Evolutionary conservation across 2,797 vertebrate genomes (phyloP).

Genomic region (Premnoplex brunnescens): DNA sequence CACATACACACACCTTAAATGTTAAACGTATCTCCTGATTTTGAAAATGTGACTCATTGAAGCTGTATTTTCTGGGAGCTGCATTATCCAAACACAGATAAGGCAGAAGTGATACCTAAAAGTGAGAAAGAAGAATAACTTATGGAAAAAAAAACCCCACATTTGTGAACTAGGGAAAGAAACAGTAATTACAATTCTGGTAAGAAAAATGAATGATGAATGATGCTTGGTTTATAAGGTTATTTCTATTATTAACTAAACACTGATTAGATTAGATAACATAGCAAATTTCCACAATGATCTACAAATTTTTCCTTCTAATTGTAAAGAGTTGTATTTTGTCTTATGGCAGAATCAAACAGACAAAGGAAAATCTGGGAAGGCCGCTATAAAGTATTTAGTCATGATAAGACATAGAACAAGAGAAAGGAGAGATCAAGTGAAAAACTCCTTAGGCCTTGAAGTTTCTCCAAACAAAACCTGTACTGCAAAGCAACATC

Average conservation of each 20-base stretch:
- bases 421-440: neutral
- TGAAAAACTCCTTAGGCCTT: neutral
- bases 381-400: neutral
- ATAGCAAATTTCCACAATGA: neutral
- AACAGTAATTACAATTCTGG: neutral
- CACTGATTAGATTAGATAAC: neutral
- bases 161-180: neutral
- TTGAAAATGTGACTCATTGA: neutral
- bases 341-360: neutral
- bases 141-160: rapidly evolving
- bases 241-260: neutral
- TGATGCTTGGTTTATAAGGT: neutral
- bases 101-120: neutral
- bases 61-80: neutral
- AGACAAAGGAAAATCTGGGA: neutral
- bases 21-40: neutral
- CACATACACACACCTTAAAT: neutral
- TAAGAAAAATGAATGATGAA: neutral
- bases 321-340: neutral
- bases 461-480: neutral
- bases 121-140: neutral
- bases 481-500: neutral
- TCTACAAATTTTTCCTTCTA: neutral
- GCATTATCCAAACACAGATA: neutral
- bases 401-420: neutral